Conservation (phyloP, 2,113 vertebrate genomes). For the Penelope pileata region DNA sequence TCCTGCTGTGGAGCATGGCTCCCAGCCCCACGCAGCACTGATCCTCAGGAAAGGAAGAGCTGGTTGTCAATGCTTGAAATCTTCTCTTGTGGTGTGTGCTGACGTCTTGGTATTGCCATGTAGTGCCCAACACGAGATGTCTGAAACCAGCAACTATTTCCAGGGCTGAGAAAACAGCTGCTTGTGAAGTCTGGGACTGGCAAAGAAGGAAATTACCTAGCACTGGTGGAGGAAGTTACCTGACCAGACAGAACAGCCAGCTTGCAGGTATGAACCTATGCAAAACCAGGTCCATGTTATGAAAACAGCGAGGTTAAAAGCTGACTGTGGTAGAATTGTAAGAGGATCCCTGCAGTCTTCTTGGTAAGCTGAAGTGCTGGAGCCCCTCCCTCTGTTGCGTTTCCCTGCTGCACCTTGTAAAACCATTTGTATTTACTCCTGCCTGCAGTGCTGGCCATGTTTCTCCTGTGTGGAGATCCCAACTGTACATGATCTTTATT, state of each 20-base stretch:
- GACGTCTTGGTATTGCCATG: rapidly evolving
- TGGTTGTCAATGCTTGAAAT: background rate
- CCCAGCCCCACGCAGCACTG: background rate
- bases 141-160: background rate
- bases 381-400: background rate
- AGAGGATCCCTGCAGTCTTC: background rate
- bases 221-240: background rate
- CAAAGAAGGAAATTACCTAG: background rate
- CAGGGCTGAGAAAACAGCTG: background rate
- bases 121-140: rapidly evolving
- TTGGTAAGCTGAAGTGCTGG: background rate
- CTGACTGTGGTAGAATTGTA: background rate
- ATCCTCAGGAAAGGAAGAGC: background rate
- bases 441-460: background rate
- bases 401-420: background rate
- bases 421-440: background rate
- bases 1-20: rapidly evolving
- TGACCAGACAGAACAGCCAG: background rate
- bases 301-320: background rate
- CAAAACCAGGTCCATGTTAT: background rate
- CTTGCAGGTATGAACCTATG: background rate
- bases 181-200: background rate
- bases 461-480: background rate
- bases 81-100: background rate
- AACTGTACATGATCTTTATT: background rate